Percentiles rank a stretch among this genome's conserved stretches.
Conservation (phyloP, 2,888 invertebrate species). For the Eulithis prunata region DNA sequence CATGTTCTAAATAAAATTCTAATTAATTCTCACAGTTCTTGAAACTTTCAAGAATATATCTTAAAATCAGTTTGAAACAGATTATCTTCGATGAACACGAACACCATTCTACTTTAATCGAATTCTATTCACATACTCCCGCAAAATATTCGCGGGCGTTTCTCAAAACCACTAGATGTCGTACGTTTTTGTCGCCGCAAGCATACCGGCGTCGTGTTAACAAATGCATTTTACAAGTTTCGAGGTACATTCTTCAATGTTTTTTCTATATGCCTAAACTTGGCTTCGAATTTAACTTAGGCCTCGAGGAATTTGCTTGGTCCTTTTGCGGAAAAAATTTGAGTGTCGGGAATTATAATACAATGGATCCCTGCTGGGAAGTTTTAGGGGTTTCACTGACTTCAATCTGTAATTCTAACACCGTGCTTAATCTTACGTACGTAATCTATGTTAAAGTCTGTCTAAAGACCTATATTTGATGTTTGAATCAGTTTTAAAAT, state of each 20-base stretch:
- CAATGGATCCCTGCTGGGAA: conserved; percentile 27
- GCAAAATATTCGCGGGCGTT: conserved; percentile 64
- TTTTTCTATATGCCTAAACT: conserved; percentile 42
- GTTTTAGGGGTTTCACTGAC: conserved; percentile 15
- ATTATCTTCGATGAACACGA: not conserved
- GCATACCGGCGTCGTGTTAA: conserved; percentile 65
- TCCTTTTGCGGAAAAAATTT: conserved; percentile 15
- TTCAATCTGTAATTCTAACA: not conserved
- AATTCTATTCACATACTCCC: conserved; percentile 42
- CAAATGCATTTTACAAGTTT: conserved; percentile 64
- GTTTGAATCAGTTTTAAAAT: too few relatives aligned
- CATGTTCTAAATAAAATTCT: too few relatives aligned
- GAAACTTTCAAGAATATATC: too few relatives aligned
- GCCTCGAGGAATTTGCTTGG: conserved; percentile 12
- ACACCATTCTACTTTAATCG: conserved; percentile 14
- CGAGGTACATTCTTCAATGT: conserved; percentile 39
- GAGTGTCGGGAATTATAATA: conserved; percentile 16
- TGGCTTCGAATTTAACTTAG: conserved; percentile 14
- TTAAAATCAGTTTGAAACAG: too few relatives aligned
- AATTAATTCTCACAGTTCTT: too few relatives aligned
- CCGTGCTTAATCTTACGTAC: too few relatives aligned
- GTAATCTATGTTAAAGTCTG: too few relatives aligned
- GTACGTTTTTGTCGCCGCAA: conserved; percentile 59
- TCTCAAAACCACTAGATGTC: conserved; percentile 64
- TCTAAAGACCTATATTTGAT: too few relatives aligned